Percentiles rank a stretch among this genome's conserved stretches.
phyloP scores from a whole-genome alignment of 1,140 invertebrate species.

The Bombus pyrosoma region DNA sequence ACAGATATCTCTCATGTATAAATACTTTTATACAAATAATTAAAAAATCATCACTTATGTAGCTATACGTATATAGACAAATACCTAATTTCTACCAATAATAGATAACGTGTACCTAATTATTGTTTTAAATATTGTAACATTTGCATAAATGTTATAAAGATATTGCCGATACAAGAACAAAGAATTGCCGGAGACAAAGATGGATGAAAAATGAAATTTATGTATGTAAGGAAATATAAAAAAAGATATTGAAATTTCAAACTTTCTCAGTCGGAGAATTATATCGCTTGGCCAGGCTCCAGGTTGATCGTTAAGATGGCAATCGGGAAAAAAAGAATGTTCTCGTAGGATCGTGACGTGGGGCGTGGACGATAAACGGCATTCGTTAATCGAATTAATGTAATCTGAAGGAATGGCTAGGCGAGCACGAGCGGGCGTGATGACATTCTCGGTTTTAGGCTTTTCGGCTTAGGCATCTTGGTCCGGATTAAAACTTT shows the following conservation, averaged over 20 bases:
- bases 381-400: slow-evolving; percentile 69
- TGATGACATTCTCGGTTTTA: slow-evolving; percentile 60
- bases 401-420: slow-evolving; percentile 63
- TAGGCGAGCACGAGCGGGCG: slow-evolving; percentile 60
- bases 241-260: background rate
- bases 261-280: background rate
- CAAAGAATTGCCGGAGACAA: no score
- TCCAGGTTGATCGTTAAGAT: slow-evolving; percentile 5
- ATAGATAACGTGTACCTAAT: no score
- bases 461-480: slow-evolving; percentile 67
- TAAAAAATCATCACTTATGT: no score
- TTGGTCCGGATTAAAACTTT: slow-evolving; percentile 66
- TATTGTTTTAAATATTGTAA: no score
- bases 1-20: no score
- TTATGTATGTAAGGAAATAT: background rate
- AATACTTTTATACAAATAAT: no score
- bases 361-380: slow-evolving; percentile 58
- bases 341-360: slow-evolving; percentile 5
- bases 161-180: no score
- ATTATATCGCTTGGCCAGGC: background rate
- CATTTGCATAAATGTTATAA: no score
- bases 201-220: no score
- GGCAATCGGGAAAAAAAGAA: slow-evolving; percentile 18
- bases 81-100: no score
- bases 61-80: no score